These are phyloP conservation scores for Ivindomyrus marchei DNA, from an alignment of 2,113 vertebrate genomes.

Conservation along the genomic window DNA sequence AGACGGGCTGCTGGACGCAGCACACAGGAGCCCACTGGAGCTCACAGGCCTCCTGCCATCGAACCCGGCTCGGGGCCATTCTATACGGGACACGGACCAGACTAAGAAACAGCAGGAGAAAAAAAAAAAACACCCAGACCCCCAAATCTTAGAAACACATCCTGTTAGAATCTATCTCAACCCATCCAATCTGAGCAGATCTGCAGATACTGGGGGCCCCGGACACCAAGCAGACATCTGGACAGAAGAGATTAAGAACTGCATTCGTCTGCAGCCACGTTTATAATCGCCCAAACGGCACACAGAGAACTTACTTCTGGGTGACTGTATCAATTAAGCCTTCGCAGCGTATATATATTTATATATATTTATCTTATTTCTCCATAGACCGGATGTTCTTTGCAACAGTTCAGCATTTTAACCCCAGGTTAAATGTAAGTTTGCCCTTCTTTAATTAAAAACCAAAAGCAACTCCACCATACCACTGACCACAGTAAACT, in stretches of 20 bases:
- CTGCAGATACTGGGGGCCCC: not conserved
- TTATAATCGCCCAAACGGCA: not conserved
- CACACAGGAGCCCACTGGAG: not conserved
- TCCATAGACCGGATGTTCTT: not conserved
- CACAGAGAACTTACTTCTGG: not conserved
- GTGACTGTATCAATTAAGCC: not conserved
- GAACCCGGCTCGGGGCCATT: not conserved
- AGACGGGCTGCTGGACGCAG: not conserved
- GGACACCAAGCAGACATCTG: not conserved
- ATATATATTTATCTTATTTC: not conserved
- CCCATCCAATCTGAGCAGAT: not conserved
- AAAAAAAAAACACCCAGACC: not conserved
- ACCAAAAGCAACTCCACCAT: not conserved
- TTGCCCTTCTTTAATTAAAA: not conserved
- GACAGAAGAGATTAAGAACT: not conserved
- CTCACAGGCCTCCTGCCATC: not conserved
- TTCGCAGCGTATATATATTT: not conserved
- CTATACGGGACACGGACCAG: not conserved
- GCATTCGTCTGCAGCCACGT: not conserved
- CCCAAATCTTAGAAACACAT: not conserved
- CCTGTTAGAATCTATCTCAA: not conserved
- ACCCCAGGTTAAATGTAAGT: not conserved
- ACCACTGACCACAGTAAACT: not conserved
- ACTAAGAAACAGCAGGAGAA: not conserved
- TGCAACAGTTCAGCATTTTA: not conserved